Evolutionary conservation across 1,140 invertebrate species (phyloP).

Genomic region (Lerema accius): DNA sequence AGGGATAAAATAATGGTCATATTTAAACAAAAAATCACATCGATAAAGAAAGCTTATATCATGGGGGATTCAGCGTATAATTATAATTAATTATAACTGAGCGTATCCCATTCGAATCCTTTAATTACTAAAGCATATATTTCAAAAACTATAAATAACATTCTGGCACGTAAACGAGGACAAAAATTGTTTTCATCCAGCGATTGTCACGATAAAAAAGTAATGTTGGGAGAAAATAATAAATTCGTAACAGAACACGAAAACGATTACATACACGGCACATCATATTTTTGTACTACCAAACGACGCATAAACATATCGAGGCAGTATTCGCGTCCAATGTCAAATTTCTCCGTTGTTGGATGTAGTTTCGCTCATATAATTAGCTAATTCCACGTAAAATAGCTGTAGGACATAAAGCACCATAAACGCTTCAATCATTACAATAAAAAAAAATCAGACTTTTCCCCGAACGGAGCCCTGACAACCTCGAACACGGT

Average conservation of each 20-base stretch:
- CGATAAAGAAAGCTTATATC: constrained; percentile 35
- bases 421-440: constrained; percentile 65
- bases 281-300: constrained; percentile 68
- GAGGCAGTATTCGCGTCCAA: constrained; percentile 46
- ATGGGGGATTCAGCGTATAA: constrained; percentile 47
- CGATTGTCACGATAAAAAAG: constrained; percentile 47
- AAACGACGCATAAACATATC: constrained; percentile 52
- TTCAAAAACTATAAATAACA: constrained; percentile 73
- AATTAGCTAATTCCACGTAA: constrained; percentile 39
- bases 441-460: constrained; percentile 50
- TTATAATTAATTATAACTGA: constrained; percentile 40
- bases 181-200: constrained; percentile 50
- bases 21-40: constrained; percentile 70
- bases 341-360: constrained; percentile 18
- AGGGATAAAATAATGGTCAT: constrained; percentile 73
- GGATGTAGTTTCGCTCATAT: constrained; percentile 16
- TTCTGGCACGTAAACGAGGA: constrained; percentile 77
- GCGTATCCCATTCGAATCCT: constrained; percentile 59
- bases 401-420: constrained; percentile 64
- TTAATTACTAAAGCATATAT: constrained; percentile 67
- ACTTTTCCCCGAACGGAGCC: constrained; percentile 40
- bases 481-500: constrained; percentile 32
- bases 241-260: constrained; percentile 59
- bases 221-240: constrained; percentile 37
- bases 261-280: constrained; percentile 52